phyloP scores from a whole-genome alignment of 2,888 invertebrate species.

The Agrotis segetum region DNA sequence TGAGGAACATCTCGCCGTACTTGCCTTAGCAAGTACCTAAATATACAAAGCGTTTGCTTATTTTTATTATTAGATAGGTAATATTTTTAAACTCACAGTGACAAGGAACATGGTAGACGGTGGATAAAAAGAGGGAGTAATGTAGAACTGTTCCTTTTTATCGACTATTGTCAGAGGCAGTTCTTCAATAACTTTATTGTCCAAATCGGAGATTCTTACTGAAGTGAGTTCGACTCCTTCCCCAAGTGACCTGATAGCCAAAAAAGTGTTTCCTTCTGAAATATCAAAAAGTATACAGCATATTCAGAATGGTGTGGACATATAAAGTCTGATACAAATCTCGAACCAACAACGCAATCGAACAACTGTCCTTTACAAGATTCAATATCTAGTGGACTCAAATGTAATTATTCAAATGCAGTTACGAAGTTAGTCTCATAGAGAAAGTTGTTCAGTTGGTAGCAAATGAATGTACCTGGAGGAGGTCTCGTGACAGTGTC shows the following conservation, averaged over 20 bases:
- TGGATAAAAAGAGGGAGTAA: conserved; percentile 65
- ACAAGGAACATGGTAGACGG: conserved; percentile 74
- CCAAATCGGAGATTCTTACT: conserved; percentile 69
- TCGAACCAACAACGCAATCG: no score
- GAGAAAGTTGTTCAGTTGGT: no score
- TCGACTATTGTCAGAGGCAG: conserved; percentile 65
- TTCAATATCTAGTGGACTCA: no score
- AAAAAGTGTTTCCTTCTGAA: conserved; percentile 70
- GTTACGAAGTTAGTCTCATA: no score
- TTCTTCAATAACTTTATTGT: conserved; percentile 63
- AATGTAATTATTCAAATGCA: no score
- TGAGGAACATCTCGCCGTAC: no score
- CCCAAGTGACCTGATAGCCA: conserved; percentile 72
- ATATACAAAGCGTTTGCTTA: background rate
- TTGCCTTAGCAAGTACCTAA: background rate
- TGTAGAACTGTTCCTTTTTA: conserved; percentile 70
- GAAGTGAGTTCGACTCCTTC: conserved; percentile 65
- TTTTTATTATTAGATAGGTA: no score
- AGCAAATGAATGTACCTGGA: conserved; percentile 66
- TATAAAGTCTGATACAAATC: no score
- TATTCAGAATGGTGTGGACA: no score
- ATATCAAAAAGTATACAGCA: conserved; percentile 18
- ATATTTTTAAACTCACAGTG: conserved; percentile 67
- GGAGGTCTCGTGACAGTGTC: conserved; percentile 74
- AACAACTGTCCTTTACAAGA: no score